Base-by-base conservation (phyloP, 2,888 invertebrate genomes). In the Phytoseiulus persimilis region DNA sequence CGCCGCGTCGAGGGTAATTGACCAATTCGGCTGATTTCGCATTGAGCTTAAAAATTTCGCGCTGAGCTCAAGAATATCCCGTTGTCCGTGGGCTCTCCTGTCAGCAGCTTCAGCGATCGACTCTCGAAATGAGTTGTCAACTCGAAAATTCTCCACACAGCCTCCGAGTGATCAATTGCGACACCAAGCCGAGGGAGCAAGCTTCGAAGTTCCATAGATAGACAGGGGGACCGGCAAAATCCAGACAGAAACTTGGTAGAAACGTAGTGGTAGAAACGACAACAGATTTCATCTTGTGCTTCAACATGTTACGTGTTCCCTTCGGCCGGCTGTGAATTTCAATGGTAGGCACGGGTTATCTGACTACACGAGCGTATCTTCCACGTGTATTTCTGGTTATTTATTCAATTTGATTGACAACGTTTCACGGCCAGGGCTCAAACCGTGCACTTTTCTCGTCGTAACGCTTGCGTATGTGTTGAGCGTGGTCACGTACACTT, bases 401-500 rank as follows among this genome's bases (percentile, higher is more conserved):
- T 65, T 65, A 65, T 65, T 65, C 65, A 65, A 65, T 65, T 65
- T 65, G 65, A 65, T 65, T 65, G 65, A 65, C 65, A 65, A 65
- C 28, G 65, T 65, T 28, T 65, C 65, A 65, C 65, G 65, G 65
- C 65, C 65, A 65, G 65, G 65, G 65, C 65, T 28, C 65, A 18
- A 65, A 65, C 65, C 65, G 65, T 28, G 65, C 18, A 65, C 39
- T 65, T 65, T 23, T 65, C 65, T 28, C 5, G 5, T 28, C 39
- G 39, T 39, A 39, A 3, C 23, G 5, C 65, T 65, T 65, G 65
- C 9, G 23, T 65, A 14, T 28, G 18, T 23, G 65, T 65, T 23
- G 11, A 65, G 65, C 28, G 65, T 65, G 23, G 28, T 65, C 65
- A 65, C 65, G 65, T 65, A 65, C 65, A 2, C 23, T 1, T 65